Base-by-base conservation (phyloP, 2,113 vertebrate genomes). In the Oceanodroma tethys region DNA sequence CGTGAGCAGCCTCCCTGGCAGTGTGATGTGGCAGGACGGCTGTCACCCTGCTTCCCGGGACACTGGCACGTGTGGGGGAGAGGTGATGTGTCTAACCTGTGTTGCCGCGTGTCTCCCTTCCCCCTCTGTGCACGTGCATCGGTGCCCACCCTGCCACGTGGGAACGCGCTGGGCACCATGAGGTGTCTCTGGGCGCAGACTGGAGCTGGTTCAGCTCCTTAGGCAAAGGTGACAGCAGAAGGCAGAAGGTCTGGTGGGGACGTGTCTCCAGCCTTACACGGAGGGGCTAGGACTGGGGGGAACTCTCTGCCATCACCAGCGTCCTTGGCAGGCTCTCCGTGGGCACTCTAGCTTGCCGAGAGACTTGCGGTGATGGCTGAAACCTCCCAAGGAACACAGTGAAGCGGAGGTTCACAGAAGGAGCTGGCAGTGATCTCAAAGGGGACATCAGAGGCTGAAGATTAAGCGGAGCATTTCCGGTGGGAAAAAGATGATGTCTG, bases 141-240 rank as follows among this genome's bases (percentile, higher is more conserved):
- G 0, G 21, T 38, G 52, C 48, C 45, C 20, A 8, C 12, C 13
- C 47, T 6, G 3, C 34, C 45, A 29, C 0, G 0, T 2, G 11
- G 53, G n/a, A 45, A 13, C 6, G 1, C 0, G 0, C 11, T 38
- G 79, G 86, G 43, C 34, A 66, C 38, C 2, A 0, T 1, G 38
- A 36, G 25, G 6, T 7, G 30, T 79, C 13, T 30, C 21, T 8
- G 81, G 27, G 62, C 4, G 4, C 32, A 20, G 36, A 2, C 32
- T 16, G 32, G 10, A 30, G n/a, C 40, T 66, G 50, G 4, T 34
- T 84, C 38, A 34, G 53, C 55, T 78, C 38, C 45, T 13, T 23
- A 62, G 74, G 40, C n/a, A 29, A 13, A 20, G 47, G 16, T 4
- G 52, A 8, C 15, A 38, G 34, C 5, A 42, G 48, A 53, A 55